Conservation (phyloP, 1,140 invertebrate genomes). For the Lerema accius region DNA sequence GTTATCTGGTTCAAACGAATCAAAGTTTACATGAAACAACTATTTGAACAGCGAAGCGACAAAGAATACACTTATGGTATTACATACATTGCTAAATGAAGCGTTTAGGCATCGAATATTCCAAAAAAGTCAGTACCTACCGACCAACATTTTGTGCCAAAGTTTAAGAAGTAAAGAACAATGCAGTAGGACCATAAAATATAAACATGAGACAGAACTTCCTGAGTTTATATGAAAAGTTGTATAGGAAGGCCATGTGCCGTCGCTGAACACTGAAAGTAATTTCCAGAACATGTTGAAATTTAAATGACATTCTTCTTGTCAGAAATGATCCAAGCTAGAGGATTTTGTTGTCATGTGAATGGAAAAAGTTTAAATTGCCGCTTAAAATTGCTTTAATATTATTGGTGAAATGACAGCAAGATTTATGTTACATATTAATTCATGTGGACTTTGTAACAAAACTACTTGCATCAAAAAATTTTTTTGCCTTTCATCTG, state of each 20-base stretch:
- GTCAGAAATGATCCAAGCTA: constrained; percentile 17
- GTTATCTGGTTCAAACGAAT: no score
- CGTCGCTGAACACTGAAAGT: constrained; percentile 19
- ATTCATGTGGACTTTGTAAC: no score
- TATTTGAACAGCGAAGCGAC: no score
- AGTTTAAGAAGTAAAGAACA: constrained; percentile 30
- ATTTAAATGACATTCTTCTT: constrained; percentile 30
- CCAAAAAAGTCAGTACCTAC: constrained; percentile 9
- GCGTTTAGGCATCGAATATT: background rate
- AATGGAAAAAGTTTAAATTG: constrained; percentile 21
- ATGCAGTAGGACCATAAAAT: constrained; percentile 30
- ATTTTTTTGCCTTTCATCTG: no score
- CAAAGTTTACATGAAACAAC: no score
- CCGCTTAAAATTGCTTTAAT: background rate
- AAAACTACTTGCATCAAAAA: constrained; percentile 14
- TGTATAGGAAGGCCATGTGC: constrained; percentile 28
- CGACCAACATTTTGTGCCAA: constrained; percentile 9
- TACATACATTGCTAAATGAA: no score
- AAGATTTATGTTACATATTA: background rate
- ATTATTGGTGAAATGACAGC: background rate
- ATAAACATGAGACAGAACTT: constrained; percentile 28
- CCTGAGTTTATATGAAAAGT: constrained; percentile 26
- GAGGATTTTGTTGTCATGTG: constrained; percentile 9
- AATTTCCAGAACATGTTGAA: constrained; percentile 33
- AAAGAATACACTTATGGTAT: no score